These are phyloP conservation scores for Drosophila paucipuncta DNA, from an alignment of 2,888 invertebrate species.

Conservation along the genomic window DNA sequence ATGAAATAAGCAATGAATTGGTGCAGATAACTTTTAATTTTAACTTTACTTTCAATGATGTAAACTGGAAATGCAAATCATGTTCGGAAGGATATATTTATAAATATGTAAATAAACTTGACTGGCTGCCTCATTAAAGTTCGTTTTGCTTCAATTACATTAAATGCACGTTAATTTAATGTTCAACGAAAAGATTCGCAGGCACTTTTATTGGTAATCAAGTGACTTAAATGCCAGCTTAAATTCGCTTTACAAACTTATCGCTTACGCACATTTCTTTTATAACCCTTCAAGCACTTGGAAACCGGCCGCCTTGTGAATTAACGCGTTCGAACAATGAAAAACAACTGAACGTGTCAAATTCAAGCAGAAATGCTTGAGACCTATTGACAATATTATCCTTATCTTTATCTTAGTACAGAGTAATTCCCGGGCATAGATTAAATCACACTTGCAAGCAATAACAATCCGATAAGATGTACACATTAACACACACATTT, in stretches of 20 bases:
- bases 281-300: constrained; percentile 41
- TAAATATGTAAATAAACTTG: constrained; percentile 8
- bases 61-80: constrained; percentile 12
- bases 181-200: background rate
- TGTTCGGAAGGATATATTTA: background rate
- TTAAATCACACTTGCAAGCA: constrained; percentile 48
- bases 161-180: background rate
- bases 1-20: background rate
- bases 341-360: constrained; percentile 54
- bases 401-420: constrained; percentile 54
- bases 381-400: constrained; percentile 65
- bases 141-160: constrained; percentile 7
- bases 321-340: constrained; percentile 41
- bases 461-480: constrained; percentile 64
- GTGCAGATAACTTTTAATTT: background rate
- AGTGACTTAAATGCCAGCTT: background rate
- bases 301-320: constrained; percentile 16
- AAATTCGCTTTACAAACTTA: constrained; percentile 18
- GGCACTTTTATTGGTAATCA: constrained; percentile 2
- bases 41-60: background rate
- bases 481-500: constrained; percentile 4
- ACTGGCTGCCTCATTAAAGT: constrained; percentile 7
- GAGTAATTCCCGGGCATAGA: constrained; percentile 50
- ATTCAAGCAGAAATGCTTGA: constrained; percentile 30
- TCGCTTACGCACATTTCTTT: constrained; percentile 41